A percentile compares a stretch with the other conserved stretches of the same genome.
phyloP scores from a whole-genome alignment of 2,113 vertebrate species.

The Xiphias gladius region DNA sequence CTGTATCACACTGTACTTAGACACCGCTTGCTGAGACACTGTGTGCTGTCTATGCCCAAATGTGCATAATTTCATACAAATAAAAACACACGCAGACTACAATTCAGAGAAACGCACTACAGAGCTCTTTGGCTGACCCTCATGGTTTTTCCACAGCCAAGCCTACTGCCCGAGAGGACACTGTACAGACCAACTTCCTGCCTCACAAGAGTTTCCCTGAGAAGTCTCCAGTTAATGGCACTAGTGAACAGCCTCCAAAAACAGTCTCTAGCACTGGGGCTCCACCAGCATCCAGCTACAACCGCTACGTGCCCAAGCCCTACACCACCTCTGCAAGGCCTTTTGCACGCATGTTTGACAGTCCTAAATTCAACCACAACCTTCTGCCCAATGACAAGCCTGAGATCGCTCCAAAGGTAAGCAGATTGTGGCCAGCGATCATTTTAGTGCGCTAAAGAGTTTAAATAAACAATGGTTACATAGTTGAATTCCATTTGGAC shows the following conservation, averaged over 20 bases:
- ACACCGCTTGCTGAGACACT: neutral
- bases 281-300: constrained; percentile 83
- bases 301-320: constrained; percentile 89
- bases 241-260: constrained; percentile 86
- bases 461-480: neutral
- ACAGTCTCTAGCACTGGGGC: constrained; percentile 48
- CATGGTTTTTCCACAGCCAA: constrained; percentile 80
- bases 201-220: constrained; percentile 93
- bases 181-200: constrained; percentile 89
- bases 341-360: constrained; percentile 97
- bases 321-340: constrained; percentile 89
- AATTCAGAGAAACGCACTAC: neutral
- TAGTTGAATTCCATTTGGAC: neutral
- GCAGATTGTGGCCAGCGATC: neutral
- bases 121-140: constrained; percentile 74
- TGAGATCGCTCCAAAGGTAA: constrained; percentile 86
- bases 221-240: constrained; percentile 88
- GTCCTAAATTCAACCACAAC: constrained; percentile 98
- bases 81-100: neutral
- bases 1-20: neutral
- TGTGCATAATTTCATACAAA: neutral
- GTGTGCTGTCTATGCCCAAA: neutral
- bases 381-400: constrained; percentile 94
- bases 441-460: neutral
- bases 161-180: constrained; percentile 87